These are phyloP conservation scores for Octonoba sinensis DNA, from an alignment of 2,888 invertebrate genomes.

Conservation along the genomic window DNA sequence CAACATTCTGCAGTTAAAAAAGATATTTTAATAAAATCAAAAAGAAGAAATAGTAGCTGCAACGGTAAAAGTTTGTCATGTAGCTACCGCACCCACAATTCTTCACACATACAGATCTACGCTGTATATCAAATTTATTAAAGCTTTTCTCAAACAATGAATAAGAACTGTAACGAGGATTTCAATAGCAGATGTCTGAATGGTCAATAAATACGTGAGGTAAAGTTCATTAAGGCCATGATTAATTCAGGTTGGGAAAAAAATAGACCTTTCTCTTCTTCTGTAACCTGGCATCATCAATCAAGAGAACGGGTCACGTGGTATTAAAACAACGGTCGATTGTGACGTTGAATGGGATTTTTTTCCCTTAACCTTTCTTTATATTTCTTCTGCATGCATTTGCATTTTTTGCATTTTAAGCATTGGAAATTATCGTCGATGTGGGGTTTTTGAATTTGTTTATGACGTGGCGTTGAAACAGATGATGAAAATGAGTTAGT, in stretches of 20 bases:
- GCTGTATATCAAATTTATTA: constrained; percentile 1
- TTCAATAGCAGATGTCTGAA: constrained; percentile 49
- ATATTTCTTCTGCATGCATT: not conserved
- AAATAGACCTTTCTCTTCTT: constrained; percentile 31
- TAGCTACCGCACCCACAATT: no score
- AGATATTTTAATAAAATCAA: no score
- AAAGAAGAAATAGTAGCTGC: no score
- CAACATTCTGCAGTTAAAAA: no score
- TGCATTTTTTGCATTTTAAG: constrained; percentile 37
- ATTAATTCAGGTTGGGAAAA: constrained; percentile 53
- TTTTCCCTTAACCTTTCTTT: constrained; percentile 20
- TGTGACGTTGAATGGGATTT: constrained; percentile 9
- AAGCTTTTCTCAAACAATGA: constrained; percentile 28
- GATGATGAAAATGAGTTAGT: constrained; percentile 45
- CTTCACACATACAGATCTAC: no score
- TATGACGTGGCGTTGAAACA: constrained; percentile 37
- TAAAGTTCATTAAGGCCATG: constrained; percentile 55
- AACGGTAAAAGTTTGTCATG: no score
- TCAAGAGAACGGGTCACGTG: constrained; percentile 45
- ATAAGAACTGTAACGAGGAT: constrained; percentile 43
- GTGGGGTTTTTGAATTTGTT: constrained; percentile 44
- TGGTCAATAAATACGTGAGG: constrained; percentile 60
- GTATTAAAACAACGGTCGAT: constrained; percentile 61
- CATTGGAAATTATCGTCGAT: constrained; percentile 31
- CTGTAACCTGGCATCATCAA: constrained; percentile 42